Conservation (phyloP, 2,113 vertebrate genomes). For the Cottus gobio region DNA sequence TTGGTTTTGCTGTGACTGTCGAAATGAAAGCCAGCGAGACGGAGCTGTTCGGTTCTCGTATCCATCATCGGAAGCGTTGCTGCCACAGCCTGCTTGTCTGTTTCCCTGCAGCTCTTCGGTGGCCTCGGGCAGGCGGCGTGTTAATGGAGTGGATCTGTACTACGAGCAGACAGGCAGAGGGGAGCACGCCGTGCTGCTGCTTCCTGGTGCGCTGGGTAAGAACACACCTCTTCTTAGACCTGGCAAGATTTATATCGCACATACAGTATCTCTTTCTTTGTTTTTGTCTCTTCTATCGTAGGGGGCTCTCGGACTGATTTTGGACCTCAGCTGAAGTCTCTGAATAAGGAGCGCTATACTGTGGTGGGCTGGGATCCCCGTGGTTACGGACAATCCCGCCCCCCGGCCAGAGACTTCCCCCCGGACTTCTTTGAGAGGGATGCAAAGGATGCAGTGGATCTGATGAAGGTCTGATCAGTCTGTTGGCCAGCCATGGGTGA, state of each 20-base stretch:
- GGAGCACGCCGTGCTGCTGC: slow-evolving; percentile 86
- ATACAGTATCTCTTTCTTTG: neutral
- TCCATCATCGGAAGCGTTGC: neutral
- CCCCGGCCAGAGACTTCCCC: slow-evolving; percentile 90
- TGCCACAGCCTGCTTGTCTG: neutral
- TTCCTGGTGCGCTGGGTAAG: slow-evolving; percentile 92
- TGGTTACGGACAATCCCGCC: slow-evolving; percentile 91
- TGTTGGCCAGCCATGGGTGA: neutral
- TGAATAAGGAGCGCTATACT: slow-evolving; percentile 88
- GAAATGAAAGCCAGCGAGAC: neutral
- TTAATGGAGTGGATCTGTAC: slow-evolving; percentile 90
- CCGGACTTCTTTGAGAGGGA: slow-evolving; percentile 92
- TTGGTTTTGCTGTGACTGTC: neutral
- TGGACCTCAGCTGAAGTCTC: slow-evolving; percentile 87
- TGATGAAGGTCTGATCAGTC: slow-evolving; percentile 87
- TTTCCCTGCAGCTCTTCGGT: slow-evolving; percentile 81
- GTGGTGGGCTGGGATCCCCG: slow-evolving; percentile 92
- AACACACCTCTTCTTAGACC: neutral
- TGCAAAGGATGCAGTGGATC: slow-evolving; percentile 90
- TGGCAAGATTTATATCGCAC: neutral
- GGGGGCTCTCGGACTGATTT: slow-evolving; percentile 90
- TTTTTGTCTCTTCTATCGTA: slow-evolving; percentile 57
- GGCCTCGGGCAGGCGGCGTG: slow-evolving; percentile 79
- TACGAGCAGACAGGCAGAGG: slow-evolving; percentile 88
- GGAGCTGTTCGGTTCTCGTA: neutral